Conservation (phyloP, 2,888 invertebrate species). For the Chrysopilus asiliformis region DNA sequence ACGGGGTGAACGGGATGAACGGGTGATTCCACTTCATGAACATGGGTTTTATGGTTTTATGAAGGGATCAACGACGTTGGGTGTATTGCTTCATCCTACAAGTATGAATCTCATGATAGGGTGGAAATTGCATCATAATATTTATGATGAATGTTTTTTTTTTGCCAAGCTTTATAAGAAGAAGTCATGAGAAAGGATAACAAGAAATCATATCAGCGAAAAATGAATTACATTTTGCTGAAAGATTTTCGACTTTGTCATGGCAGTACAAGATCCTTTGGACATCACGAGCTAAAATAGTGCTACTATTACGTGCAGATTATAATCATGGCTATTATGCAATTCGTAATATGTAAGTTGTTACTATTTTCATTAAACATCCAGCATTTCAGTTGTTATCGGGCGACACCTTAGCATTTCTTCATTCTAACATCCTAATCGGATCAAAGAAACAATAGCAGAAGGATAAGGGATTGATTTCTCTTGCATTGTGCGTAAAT, state of each 20-base stretch:
- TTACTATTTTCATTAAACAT: too few species aligned
- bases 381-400: conserved; percentile 5
- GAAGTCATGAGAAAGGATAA: neutral
- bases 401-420: conserved; percentile 4
- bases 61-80: conserved; percentile 10
- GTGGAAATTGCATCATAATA: conserved; percentile 16
- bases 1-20: too few species aligned
- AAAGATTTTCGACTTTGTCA: neutral
- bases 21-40: conserved; percentile 11
- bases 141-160: conserved; percentile 11
- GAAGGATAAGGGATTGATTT: conserved; percentile 8
- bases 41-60: conserved; percentile 15
- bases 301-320: too few species aligned
- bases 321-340: too few species aligned
- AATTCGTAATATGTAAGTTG: too few species aligned
- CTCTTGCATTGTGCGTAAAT: conserved; percentile 14
- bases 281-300: too few species aligned
- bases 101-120: conserved; percentile 4
- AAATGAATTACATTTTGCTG: neutral
- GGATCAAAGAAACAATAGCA: conserved; percentile 10
- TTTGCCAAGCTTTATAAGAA: too few species aligned
- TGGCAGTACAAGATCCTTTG: too few species aligned
- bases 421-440: conserved; percentile 11
- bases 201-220: neutral
- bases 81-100: neutral